Evolutionary conservation across 2,888 invertebrate genomes (phyloP).

Genomic region (Drosophila nr. fundita): DNA sequence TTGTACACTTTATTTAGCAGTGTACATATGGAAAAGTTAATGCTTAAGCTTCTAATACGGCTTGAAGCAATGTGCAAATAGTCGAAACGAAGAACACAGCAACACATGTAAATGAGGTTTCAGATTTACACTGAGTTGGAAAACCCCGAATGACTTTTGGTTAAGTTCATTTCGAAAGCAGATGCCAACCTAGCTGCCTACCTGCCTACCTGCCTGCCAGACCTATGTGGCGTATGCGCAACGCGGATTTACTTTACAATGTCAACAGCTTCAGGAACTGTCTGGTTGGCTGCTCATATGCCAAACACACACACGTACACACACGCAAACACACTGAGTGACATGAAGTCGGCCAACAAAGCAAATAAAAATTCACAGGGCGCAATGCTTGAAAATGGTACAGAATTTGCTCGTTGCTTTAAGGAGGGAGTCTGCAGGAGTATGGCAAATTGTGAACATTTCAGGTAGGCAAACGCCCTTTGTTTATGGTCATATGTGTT

Average conservation of each 20-base stretch:
- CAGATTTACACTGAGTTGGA: constrained; percentile 40
- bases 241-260: constrained; percentile 66
- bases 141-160: constrained; percentile 51
- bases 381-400: constrained; percentile 33
- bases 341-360: constrained; percentile 27
- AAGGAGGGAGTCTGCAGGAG: constrained; percentile 19
- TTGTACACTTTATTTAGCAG: background rate
- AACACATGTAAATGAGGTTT: constrained; percentile 47
- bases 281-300: constrained; percentile 49
- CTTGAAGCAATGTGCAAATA: constrained; percentile 39
- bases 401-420: constrained; percentile 41
- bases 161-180: constrained; percentile 38
- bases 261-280: constrained; percentile 58
- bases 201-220: constrained; percentile 18
- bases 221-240: constrained; percentile 68
- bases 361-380: constrained; percentile 58
- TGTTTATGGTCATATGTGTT: constrained; percentile 47
- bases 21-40: background rate
- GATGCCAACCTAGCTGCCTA: constrained; percentile 3
- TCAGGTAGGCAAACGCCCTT: constrained; percentile 47
- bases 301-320: constrained; percentile 11
- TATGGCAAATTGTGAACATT: constrained; percentile 18
- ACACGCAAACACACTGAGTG: background rate
- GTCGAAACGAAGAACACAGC: constrained; percentile 33
- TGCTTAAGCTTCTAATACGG: constrained; percentile 1